Base-by-base conservation (phyloP, 1,140 invertebrate species). In the Eumaeus atala region DNA sequence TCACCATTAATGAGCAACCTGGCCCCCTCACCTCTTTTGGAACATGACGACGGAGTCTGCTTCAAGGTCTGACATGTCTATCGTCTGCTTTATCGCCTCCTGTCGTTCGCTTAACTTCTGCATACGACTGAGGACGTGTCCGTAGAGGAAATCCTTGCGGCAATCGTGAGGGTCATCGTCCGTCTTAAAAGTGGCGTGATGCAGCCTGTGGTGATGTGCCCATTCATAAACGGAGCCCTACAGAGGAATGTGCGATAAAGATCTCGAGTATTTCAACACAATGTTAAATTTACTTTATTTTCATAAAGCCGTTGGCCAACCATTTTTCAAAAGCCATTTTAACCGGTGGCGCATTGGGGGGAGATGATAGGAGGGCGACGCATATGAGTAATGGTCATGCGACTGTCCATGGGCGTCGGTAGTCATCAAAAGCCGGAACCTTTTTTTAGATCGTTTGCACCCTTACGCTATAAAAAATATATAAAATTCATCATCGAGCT, bases 161-260 rank as follows among this genome's bases (percentile, higher is more conserved):
- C 93, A 92, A 75, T 98, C 95, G 74, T 95, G 97, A 0, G 96
- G 96, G 82, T 99, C 97, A 40, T 92, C 92, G 55, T 97, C 92
- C 0, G 97, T 96, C 18, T 93, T 93, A 50, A 94, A 95, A 74
- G 92, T 93, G 54, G 94, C 93, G 66, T 99, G 97, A 70, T 99
- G 97, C 1, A 97, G 89, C 56, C 96, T 90, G 77, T 99, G 97
- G 61, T 94, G 91, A 18, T 90, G 73, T 0, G 94, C 93, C 92
- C 93, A 95, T 53, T 93, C 89, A 65, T 95, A 93, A 56, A 95
- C 91, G 7, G 92, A 82, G 48, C 93, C 93, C 93, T 94, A 60
- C 17, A 90, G 17, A 51, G 14, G 11, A 28, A 28, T 10, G 12
- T 9, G 10, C 11, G 17, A 42, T n/a, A 21, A 35, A 7, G 3